A percentile compares a stretch with the other conserved stretches of the same genome.
Evolutionary conservation across 2,888 invertebrate species (phyloP).

Genomic region (Anticlea derivata): DNA sequence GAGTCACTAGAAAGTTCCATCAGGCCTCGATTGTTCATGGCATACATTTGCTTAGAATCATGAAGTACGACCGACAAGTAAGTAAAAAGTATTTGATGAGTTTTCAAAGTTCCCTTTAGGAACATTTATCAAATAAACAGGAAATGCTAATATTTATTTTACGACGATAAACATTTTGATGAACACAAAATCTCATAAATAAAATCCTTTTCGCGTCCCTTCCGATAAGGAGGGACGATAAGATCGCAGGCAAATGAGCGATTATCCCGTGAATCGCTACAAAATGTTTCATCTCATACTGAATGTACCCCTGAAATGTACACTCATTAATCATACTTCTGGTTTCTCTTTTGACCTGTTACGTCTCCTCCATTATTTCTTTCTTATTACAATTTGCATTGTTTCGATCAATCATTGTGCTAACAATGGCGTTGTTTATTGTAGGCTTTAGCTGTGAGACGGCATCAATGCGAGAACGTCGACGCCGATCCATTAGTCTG

Average conservation of each 20-base stretch:
- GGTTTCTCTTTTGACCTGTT: slow-evolving; percentile 47
- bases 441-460: slow-evolving; percentile 92
- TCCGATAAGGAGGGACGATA: slow-evolving; percentile 50
- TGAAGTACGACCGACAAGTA: slow-evolving; percentile 96
- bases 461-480: slow-evolving; percentile 94
- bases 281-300: slow-evolving; percentile 51
- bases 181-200: slow-evolving; percentile 34
- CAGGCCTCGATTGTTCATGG: slow-evolving; percentile 97
- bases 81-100: slow-evolving; percentile 41
- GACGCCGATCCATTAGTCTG: slow-evolving; percentile 97
- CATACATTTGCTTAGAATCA: slow-evolving; percentile 94
- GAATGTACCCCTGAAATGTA: slow-evolving; percentile 52
- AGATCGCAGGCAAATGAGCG: slow-evolving; percentile 59
- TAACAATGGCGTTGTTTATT: slow-evolving; percentile 51
- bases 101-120: slow-evolving; percentile 3
- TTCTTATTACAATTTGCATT: slow-evolving; percentile 47
- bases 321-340: slow-evolving; percentile 64
- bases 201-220: slow-evolving; percentile 48
- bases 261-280: slow-evolving; percentile 59
- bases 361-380: slow-evolving; percentile 50
- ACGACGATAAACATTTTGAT: slow-evolving; percentile 21
- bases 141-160: slow-evolving; percentile 28
- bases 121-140: slow-evolving; percentile 1
- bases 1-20: slow-evolving; percentile 96
- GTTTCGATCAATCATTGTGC: slow-evolving; percentile 46